Conservation (phyloP, 2,797 vertebrate genomes). For the Synaphobranchus kaupii region DNA sequence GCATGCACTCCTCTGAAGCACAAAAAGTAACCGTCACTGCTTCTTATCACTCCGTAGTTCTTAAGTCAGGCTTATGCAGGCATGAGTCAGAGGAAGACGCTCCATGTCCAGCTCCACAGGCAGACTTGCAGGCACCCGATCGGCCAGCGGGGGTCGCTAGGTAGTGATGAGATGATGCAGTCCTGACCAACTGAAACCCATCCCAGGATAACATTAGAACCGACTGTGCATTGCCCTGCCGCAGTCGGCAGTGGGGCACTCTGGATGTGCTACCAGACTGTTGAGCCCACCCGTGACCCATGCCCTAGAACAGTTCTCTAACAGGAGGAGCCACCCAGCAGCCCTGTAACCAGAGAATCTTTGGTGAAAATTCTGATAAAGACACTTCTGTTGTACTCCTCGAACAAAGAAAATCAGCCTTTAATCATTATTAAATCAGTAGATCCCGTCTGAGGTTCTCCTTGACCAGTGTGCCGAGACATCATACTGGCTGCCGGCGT, state of each 20-base stretch:
- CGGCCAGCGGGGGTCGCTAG: not conserved
- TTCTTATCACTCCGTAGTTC: not conserved
- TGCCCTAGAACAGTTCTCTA: not conserved
- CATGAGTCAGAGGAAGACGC: not conserved
- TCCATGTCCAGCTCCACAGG: not conserved
- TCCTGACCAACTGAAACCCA: not conserved
- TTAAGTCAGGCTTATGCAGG: not conserved
- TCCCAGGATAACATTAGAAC: not conserved
- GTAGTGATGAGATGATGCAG: not conserved
- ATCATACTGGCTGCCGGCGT: slow-evolving; percentile 78
- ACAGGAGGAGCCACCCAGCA: not conserved
- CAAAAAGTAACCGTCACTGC: not conserved
- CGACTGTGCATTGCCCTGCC: not conserved
- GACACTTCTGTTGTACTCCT: not conserved
- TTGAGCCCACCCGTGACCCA: not conserved
- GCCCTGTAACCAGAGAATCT: not conserved
- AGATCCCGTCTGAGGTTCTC: not conserved
- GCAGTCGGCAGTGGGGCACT: not conserved
- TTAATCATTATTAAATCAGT: not conserved
- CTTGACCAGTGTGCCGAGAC: slow-evolving; percentile 72
- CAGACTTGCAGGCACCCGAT: not conserved
- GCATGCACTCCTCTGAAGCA: not conserved
- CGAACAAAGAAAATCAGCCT: not conserved
- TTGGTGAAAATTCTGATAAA: not conserved
- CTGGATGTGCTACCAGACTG: not conserved